phyloP scores from a whole-genome alignment of 1,140 invertebrate species.

The Scaptomyza montana region DNA sequence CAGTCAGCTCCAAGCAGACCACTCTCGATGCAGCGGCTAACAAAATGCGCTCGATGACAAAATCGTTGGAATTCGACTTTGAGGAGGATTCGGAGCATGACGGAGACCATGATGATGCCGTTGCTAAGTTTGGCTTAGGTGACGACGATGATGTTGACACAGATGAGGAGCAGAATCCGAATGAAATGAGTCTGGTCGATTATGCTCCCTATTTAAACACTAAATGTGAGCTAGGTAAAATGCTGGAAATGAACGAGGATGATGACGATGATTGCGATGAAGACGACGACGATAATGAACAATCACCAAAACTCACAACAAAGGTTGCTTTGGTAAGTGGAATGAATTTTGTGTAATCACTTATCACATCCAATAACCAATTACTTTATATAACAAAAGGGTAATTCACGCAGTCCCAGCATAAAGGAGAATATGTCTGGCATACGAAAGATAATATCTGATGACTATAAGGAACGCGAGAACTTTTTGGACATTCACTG shows the following conservation, averaged over 20 bases:
- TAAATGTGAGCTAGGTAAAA: slow-evolving; percentile 43
- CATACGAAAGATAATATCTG: slow-evolving; percentile 74
- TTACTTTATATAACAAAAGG: background rate
- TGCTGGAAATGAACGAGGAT: slow-evolving; percentile 43
- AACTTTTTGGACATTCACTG: slow-evolving; percentile 78
- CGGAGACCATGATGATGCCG: slow-evolving; percentile 28
- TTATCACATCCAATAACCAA: background rate
- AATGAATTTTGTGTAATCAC: background rate
- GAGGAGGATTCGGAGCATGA: slow-evolving; percentile 59
- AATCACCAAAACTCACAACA: slow-evolving; percentile 1
- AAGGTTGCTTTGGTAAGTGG: slow-evolving; percentile 31
- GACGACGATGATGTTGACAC: slow-evolving; percentile 31
- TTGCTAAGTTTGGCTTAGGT: slow-evolving; percentile 36
- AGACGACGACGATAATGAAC: slow-evolving; percentile 29
- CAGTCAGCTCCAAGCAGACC: slow-evolving; percentile 20
- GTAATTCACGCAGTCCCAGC: slow-evolving; percentile 29
- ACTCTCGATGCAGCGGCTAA: slow-evolving; percentile 41
- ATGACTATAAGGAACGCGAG: slow-evolving; percentile 79
- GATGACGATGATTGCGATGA: slow-evolving; percentile 38
- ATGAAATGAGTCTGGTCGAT: slow-evolving; percentile 35
- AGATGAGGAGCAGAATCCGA: slow-evolving; percentile 39
- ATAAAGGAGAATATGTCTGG: slow-evolving; percentile 74
- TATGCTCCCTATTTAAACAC: slow-evolving; percentile 51
- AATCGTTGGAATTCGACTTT: slow-evolving; percentile 54
- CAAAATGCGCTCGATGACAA: slow-evolving; percentile 30